phyloP scores from a whole-genome alignment of 2,888 invertebrate genomes.

The Caenorhabditis wallacei region DNA sequence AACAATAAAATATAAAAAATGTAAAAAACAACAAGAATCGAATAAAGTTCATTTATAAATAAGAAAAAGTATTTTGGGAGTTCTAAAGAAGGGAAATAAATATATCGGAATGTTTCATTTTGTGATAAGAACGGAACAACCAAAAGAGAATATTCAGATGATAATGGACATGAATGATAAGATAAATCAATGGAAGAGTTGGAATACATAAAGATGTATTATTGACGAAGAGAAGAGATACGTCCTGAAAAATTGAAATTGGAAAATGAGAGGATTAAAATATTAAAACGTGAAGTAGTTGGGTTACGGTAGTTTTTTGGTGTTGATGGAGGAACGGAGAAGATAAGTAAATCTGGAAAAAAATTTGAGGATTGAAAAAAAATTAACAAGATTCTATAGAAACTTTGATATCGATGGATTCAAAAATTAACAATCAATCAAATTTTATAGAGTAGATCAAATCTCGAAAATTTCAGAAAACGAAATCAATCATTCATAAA shows the following conservation, averaged over 20 bases:
- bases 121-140: conserved; percentile 9
- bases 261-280: too few relatives aligned
- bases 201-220: neutral
- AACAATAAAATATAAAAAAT: neutral
- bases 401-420: neutral
- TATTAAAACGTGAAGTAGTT: too few relatives aligned
- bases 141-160: conserved; percentile 19
- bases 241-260: neutral
- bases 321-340: too few relatives aligned
- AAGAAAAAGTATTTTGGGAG: neutral
- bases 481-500: neutral
- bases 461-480: neutral
- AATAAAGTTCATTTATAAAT: conserved; percentile 1
- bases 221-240: too few relatives aligned
- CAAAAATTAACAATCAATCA: neutral
- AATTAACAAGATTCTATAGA: too few relatives aligned
- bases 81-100: neutral
- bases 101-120: neutral
- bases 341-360: too few relatives aligned
- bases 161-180: conserved; percentile 15
- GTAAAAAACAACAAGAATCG: neutral
- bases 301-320: too few relatives aligned
- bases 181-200: neutral
- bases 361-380: too few relatives aligned
- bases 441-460: too few relatives aligned